Evolutionary conservation across 1,140 invertebrate species (phyloP).

Genomic region (Dysdera silvatica): DNA sequence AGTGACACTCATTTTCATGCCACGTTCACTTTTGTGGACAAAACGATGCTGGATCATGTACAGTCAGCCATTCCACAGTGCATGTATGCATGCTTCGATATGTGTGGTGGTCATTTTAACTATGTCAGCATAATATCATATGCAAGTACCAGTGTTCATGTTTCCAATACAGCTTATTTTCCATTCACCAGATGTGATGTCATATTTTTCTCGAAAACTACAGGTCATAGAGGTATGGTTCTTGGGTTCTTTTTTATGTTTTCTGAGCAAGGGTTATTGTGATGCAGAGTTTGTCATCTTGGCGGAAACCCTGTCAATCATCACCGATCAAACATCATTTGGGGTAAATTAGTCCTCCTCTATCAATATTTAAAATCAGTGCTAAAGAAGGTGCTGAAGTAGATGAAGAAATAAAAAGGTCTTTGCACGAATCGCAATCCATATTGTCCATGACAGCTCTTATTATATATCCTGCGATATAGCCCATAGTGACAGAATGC

Average conservation of each 20-base stretch:
- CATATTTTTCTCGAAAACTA: constrained; percentile 1
- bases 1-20: background rate
- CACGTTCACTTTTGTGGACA: background rate
- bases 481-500: too few relatives aligned
- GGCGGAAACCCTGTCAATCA: too few relatives aligned
- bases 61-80: background rate
- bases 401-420: too few relatives aligned
- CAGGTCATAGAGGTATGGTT: background rate
- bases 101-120: background rate
- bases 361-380: too few relatives aligned
- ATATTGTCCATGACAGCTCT: too few relatives aligned
- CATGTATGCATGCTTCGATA: background rate
- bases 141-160: background rate
- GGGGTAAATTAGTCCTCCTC: too few relatives aligned
- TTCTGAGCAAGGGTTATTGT: background rate
- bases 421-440: too few relatives aligned
- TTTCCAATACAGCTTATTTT: background rate
- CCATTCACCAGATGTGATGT: background rate
- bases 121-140: background rate
- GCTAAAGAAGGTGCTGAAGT: too few relatives aligned
- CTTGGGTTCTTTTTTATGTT: background rate
- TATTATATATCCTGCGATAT: too few relatives aligned
- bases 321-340: too few relatives aligned
- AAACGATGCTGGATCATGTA: background rate
- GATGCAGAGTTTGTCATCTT: background rate